Conservation (phyloP, 2,888 invertebrate species). For the Drosophila macrospina region DNA sequence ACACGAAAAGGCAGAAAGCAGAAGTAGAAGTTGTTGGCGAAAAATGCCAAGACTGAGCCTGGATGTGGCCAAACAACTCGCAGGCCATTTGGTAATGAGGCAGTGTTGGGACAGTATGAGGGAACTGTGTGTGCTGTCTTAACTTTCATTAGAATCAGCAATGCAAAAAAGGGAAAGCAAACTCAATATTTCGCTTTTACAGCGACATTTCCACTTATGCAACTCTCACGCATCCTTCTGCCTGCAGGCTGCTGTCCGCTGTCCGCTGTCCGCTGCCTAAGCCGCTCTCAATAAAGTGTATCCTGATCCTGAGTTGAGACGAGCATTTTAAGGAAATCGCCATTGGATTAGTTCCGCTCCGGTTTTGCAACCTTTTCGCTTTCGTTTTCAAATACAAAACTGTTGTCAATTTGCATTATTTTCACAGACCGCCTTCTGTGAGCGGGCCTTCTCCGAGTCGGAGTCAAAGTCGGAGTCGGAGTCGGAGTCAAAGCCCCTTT, state of each 20-base stretch:
- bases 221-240: slow-evolving; percentile 40
- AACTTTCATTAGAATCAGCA: slow-evolving; percentile 61
- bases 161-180: slow-evolving; percentile 45
- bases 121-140: slow-evolving; percentile 8
- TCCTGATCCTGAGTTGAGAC: slow-evolving; percentile 17
- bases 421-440: slow-evolving; percentile 71
- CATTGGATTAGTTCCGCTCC: slow-evolving; percentile 73
- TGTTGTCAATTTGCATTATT: slow-evolving; percentile 80
- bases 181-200: slow-evolving; percentile 37
- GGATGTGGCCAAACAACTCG: slow-evolving; percentile 48
- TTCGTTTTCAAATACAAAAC: slow-evolving; percentile 49
- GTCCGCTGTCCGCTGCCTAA: slow-evolving; percentile 3
- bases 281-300: slow-evolving; percentile 2
- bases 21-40: slow-evolving; percentile 7
- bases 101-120: slow-evolving; percentile 66
- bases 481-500: slow-evolving; percentile 14
- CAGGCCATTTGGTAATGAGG: slow-evolving; percentile 65
- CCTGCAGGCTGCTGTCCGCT: background rate
- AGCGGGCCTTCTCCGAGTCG: background rate
- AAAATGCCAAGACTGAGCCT: slow-evolving; percentile 33
- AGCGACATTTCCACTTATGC: slow-evolving; percentile 37
- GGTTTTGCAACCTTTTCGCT: slow-evolving; percentile 71
- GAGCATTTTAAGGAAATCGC: slow-evolving; percentile 41
- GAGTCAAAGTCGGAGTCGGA: slow-evolving; percentile 1
- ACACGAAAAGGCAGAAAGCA: slow-evolving; percentile 12